Conservation (phyloP, 1,140 invertebrate species). For the Drosophila repleta region DNA sequence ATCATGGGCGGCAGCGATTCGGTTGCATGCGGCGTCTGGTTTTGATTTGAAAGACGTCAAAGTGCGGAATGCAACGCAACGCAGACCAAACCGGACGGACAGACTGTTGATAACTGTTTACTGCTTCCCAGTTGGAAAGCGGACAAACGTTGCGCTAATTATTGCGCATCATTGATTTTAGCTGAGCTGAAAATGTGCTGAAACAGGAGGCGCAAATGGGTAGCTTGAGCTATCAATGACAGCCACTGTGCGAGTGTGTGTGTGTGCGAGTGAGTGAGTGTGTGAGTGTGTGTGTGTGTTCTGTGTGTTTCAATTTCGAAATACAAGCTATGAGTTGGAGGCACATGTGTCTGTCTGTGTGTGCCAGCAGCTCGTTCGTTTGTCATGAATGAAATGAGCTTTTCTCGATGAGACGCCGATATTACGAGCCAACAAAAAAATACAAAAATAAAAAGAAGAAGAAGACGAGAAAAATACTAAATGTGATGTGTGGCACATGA, state of each 20-base stretch:
- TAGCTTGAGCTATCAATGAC: slow-evolving; percentile 61
- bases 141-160: slow-evolving; percentile 68
- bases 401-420: slow-evolving; percentile 30
- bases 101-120: slow-evolving; percentile 23
- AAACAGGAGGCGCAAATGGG: slow-evolving; percentile 2
- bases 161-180: slow-evolving; percentile 73
- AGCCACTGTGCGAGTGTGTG: slow-evolving; percentile 30
- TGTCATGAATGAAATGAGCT: slow-evolving; percentile 71
- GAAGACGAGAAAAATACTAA: background rate
- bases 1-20: background rate
- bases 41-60: slow-evolving; percentile 53
- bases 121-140: slow-evolving; percentile 1
- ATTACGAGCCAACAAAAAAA: background rate
- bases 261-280: background rate
- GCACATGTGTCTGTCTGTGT: background rate
- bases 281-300: slow-evolving; percentile 13
- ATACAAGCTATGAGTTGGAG: slow-evolving; percentile 38
- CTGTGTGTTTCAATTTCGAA: slow-evolving; percentile 64
- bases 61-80: slow-evolving; percentile 35
- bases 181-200: background rate
- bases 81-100: background rate
- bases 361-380: slow-evolving; percentile 12
- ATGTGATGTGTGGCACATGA: background rate
- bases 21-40: slow-evolving; percentile 35
- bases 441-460: slow-evolving; percentile 12